These are phyloP conservation scores for Mionectes olivaceus DNA, from an alignment of 2,797 vertebrate species.

Conservation along the genomic window DNA sequence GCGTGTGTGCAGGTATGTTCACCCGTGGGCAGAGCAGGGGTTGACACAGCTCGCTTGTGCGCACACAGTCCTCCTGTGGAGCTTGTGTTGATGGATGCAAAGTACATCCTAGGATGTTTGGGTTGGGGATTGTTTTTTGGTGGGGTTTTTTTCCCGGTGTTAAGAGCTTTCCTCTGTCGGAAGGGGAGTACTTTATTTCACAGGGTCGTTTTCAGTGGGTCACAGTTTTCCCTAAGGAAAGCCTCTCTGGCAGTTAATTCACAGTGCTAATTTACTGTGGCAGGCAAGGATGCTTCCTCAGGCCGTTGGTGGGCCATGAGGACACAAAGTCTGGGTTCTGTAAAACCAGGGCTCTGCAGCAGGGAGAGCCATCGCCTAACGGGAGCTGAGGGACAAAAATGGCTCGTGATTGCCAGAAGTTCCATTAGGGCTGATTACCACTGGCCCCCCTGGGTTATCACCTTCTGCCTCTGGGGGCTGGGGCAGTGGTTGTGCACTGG, in stretches of 20 bases:
- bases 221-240: not conserved
- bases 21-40: rapidly evolving
- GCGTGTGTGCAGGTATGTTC: rapidly evolving
- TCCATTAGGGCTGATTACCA: not conserved
- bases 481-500: rapidly evolving
- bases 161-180: not conserved
- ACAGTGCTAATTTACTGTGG: not conserved
- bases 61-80: not conserved
- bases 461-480: not conserved
- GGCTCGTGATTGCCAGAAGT: not conserved
- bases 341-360: not conserved
- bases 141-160: rapidly evolving
- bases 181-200: not conserved
- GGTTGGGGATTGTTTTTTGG: not conserved
- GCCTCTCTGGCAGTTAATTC: no score
- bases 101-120: not conserved
- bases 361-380: not conserved
- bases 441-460: not conserved
- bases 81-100: no score
- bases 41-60: not conserved
- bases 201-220: not conserved
- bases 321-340: not conserved
- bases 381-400: not conserved
- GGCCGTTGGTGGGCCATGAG: rapidly evolving
- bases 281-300: not conserved